Percentiles rank a stretch among this genome's conserved stretches.
phyloP scores from a whole-genome alignment of 2,888 invertebrate genomes.

The Hydrotaea diabolus region DNA sequence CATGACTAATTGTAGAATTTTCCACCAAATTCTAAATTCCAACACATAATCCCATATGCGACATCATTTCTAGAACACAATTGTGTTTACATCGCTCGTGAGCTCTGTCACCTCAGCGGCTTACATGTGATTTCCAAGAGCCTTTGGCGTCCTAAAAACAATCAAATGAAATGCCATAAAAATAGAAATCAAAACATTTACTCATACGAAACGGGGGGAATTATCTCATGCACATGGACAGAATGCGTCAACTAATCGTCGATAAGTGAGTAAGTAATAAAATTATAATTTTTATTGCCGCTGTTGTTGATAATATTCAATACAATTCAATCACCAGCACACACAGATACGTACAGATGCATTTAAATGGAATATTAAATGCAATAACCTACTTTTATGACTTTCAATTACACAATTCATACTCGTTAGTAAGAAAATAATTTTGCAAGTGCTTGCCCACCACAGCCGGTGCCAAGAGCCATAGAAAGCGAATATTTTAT shows the following conservation, averaged over 20 bases:
- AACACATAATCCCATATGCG: too few relatives aligned
- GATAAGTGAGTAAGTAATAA: conserved; percentile 24
- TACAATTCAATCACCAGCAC: conserved; percentile 13
- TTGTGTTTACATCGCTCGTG: neutral
- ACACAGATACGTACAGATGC: neutral
- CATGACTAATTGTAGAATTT: neutral
- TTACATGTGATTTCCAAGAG: neutral
- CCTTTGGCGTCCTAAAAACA: conserved; percentile 9
- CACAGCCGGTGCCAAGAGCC: neutral
- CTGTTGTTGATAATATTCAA: conserved; percentile 16
- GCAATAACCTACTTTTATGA: conserved; percentile 58
- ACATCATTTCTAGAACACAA: neutral
- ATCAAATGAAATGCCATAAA: neutral
- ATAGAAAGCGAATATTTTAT: neutral
- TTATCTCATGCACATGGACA: neutral
- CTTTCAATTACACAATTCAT: conserved; percentile 48
- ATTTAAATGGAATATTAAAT: conserved; percentile 1
- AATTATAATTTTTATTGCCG: conserved; percentile 25
- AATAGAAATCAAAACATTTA: neutral
- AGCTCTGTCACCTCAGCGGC: neutral
- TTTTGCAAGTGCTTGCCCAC: neutral
- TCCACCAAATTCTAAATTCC: too few relatives aligned
- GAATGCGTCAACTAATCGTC: conserved; percentile 27
- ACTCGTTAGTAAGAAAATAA: neutral
- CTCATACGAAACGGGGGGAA: neutral